Evolutionary conservation across 2,888 invertebrate species (phyloP).

Genomic region (Trichacis sp.): DNA sequence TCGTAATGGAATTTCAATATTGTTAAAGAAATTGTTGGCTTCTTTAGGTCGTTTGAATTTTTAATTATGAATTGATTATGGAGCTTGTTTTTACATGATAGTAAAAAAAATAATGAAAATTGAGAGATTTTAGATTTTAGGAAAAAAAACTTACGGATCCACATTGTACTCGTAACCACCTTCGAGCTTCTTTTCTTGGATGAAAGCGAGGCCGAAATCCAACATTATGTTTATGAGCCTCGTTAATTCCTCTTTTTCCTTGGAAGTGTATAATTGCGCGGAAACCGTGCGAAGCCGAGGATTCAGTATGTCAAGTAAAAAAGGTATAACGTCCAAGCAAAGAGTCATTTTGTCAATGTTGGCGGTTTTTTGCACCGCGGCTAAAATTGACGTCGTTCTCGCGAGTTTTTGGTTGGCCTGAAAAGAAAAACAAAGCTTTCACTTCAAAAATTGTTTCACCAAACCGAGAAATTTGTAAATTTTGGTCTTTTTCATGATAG

Average conservation of each 20-base stretch:
- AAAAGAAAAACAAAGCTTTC: constrained; percentile 8
- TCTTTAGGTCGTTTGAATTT: too few relatives aligned
- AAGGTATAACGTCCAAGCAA: constrained; percentile 55
- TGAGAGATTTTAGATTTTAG: background rate
- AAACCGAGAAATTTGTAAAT: too few relatives aligned
- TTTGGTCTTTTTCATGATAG: too few relatives aligned
- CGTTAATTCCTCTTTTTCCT: constrained; percentile 78
- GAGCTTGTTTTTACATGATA: too few relatives aligned
- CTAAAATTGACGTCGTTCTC: constrained; percentile 52
- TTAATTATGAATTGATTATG: background rate
- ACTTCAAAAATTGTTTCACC: too few relatives aligned
- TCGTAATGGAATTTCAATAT: background rate
- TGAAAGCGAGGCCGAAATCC: constrained; percentile 87
- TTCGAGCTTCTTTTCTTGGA: constrained; percentile 82
- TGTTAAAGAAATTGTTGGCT: too few relatives aligned
- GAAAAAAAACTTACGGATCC: constrained; percentile 58
- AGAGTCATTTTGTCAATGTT: constrained; percentile 54
- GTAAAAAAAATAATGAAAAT: too few relatives aligned
- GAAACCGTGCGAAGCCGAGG: constrained; percentile 66
- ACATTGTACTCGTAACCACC: constrained; percentile 78
- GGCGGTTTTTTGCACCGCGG: constrained; percentile 49
- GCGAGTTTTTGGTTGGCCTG: constrained; percentile 68
- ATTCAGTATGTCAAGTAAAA: constrained; percentile 62
- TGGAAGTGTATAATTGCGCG: constrained; percentile 79
- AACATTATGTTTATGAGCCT: constrained; percentile 87